phyloP scores from a whole-genome alignment of 2,888 invertebrate genomes.

The Amaurobius ferox region DNA sequence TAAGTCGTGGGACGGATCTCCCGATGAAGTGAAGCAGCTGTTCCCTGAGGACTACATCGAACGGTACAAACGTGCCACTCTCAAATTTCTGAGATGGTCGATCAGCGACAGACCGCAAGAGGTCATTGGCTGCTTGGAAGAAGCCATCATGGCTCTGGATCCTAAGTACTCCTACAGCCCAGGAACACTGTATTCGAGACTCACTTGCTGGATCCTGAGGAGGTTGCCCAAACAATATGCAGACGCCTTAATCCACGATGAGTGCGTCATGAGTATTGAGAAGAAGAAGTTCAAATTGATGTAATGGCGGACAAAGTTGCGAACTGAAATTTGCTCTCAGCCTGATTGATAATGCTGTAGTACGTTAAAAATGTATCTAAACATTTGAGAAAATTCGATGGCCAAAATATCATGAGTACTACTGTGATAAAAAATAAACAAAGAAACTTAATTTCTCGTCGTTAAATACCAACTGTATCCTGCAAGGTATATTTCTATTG shows the following conservation, averaged over 20 bases:
- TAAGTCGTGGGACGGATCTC: slow-evolving; percentile 41
- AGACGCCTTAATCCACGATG: slow-evolving; percentile 23
- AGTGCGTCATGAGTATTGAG: neutral
- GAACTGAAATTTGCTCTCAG: too few relatives aligned
- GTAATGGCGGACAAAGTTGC: too few relatives aligned
- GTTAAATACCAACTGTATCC: too few relatives aligned
- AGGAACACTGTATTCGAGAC: slow-evolving; percentile 35
- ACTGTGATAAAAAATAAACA: too few relatives aligned
- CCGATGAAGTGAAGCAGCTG: slow-evolving; percentile 34
- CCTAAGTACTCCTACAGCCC: slow-evolving; percentile 62
- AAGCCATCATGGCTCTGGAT: slow-evolving; percentile 45
- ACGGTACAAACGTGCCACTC: neutral
- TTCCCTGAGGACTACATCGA: slow-evolving; percentile 27
- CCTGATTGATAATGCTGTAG: too few relatives aligned
- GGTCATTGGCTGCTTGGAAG: slow-evolving; percentile 58
- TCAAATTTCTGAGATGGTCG: slow-evolving; percentile 39
- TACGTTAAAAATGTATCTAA: too few relatives aligned
- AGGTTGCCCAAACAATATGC: slow-evolving; percentile 49
- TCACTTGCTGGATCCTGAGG: slow-evolving; percentile 24
- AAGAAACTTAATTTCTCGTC: too few relatives aligned
- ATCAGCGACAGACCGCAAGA: slow-evolving; percentile 62
- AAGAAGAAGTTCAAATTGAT: too few relatives aligned
- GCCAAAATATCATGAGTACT: too few relatives aligned
- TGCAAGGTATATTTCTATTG: too few relatives aligned
- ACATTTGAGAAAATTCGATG: too few relatives aligned